Conservation (phyloP, 2,888 invertebrate species). For the Spisula subtruncata region DNA sequence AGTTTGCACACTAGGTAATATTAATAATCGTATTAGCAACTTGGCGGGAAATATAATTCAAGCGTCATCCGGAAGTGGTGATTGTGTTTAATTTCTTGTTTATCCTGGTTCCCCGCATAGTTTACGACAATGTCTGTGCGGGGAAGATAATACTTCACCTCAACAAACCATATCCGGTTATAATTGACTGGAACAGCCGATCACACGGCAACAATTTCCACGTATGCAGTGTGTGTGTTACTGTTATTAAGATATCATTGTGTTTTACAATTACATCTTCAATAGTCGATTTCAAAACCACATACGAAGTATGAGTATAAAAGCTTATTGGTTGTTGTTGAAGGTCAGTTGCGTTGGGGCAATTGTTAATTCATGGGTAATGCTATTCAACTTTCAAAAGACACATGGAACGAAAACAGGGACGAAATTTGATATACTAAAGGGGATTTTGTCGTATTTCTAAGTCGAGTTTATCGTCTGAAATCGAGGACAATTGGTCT, state of each 20-base stretch:
- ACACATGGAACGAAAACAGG: too few relatives aligned
- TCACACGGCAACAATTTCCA: background rate
- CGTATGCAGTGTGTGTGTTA: background rate
- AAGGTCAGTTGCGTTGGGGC: too few relatives aligned
- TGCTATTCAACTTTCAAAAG: too few relatives aligned
- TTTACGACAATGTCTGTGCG: background rate
- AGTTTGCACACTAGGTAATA: conserved; percentile 31
- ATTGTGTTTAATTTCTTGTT: background rate
- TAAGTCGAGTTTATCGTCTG: too few relatives aligned
- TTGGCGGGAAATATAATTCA: conserved; percentile 33
- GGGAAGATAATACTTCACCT: background rate
- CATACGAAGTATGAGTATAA: too few relatives aligned
- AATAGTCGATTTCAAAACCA: too few relatives aligned
- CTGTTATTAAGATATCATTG: background rate
- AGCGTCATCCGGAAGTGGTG: background rate
- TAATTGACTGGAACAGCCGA: background rate
- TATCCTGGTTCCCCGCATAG: background rate
- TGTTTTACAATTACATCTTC: background rate
- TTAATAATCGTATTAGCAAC: conserved; percentile 32
- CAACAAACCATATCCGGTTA: background rate
- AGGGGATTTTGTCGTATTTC: too few relatives aligned
- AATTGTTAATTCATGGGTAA: too few relatives aligned
- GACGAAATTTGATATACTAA: too few relatives aligned
- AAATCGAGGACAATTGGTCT: too few relatives aligned
- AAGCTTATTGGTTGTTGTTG: too few relatives aligned